Percentiles rank a stretch among this genome's conserved stretches.
Evolutionary conservation across 1,140 invertebrate species (phyloP).

Genomic region (Ips nitidus): DNA sequence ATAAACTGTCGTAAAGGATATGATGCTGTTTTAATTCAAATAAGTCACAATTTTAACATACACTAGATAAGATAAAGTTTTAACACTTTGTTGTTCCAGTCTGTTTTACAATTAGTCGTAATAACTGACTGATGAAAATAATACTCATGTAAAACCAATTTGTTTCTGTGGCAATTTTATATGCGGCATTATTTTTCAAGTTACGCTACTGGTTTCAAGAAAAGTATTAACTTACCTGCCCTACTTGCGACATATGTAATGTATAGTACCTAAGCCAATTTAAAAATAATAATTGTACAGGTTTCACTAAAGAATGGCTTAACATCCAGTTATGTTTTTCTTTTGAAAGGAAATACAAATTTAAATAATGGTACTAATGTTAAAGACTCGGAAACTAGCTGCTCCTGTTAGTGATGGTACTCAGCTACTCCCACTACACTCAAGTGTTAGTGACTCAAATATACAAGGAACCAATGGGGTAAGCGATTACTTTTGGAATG

Average conservation of each 20-base stretch:
- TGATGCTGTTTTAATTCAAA: too few relatives aligned
- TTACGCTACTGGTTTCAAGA: constrained; percentile 19
- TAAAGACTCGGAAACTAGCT: constrained; percentile 6
- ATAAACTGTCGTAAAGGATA: too few relatives aligned
- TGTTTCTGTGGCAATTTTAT: too few relatives aligned
- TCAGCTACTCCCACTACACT: background rate
- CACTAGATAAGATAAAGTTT: too few relatives aligned
- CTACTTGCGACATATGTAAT: constrained; percentile 7
- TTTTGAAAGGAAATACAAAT: background rate
- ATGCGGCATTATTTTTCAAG: background rate
- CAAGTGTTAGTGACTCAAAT: background rate
- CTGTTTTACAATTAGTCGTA: too few relatives aligned
- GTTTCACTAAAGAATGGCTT: constrained; percentile 5
- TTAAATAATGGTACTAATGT: constrained; percentile 12
- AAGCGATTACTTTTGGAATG: background rate
- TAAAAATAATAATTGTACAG: constrained; percentile 23
- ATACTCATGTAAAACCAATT: too few relatives aligned
- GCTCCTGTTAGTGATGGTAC: background rate
- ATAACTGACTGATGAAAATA: too few relatives aligned
- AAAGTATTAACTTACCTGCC: constrained; percentile 25
- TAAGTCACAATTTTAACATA: too few relatives aligned
- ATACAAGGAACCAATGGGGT: background rate
- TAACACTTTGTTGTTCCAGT: too few relatives aligned
- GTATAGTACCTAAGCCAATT: constrained; percentile 24
- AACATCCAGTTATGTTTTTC: too few relatives aligned